A percentile compares a stretch with the other conserved stretches of the same genome.
Evolutionary conservation across 2,797 vertebrate genomes (phyloP).

Genomic region (Hydrophis major): DNA sequence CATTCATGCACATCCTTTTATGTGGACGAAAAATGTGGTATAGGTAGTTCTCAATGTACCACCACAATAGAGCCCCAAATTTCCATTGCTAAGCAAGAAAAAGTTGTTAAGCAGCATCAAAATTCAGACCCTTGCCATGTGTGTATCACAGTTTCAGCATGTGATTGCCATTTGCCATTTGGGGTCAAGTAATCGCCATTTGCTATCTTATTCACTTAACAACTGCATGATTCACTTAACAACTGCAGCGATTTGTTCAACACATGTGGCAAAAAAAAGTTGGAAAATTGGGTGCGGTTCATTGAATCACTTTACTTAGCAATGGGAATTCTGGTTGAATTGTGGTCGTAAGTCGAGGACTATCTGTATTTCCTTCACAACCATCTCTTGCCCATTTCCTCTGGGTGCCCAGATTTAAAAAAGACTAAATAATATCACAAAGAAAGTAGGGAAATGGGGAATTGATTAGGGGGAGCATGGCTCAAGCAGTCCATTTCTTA

Average conservation of each 20-base stretch:
- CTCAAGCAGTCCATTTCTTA: neutral
- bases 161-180: neutral
- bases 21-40: neutral
- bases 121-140: neutral
- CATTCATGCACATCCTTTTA: neutral
- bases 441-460: neutral
- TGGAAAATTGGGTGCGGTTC: neutral
- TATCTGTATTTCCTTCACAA: neutral
- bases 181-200: neutral
- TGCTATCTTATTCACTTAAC: neutral
- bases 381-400: neutral
- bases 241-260: neutral
- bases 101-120: neutral
- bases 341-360: neutral
- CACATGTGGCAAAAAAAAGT: neutral
- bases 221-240: neutral
- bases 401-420: neutral
- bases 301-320: neutral
- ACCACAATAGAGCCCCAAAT: neutral
- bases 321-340: neutral
- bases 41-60: neutral
- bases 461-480: neutral
- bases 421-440: neutral
- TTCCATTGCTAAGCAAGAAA: neutral
- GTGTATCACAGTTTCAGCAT: neutral